Evolutionary conservation across 2,888 invertebrate species (phyloP), one percentile per base, ranked within the genome.

Genomic region (Zygaena filipendulae): DNA sequence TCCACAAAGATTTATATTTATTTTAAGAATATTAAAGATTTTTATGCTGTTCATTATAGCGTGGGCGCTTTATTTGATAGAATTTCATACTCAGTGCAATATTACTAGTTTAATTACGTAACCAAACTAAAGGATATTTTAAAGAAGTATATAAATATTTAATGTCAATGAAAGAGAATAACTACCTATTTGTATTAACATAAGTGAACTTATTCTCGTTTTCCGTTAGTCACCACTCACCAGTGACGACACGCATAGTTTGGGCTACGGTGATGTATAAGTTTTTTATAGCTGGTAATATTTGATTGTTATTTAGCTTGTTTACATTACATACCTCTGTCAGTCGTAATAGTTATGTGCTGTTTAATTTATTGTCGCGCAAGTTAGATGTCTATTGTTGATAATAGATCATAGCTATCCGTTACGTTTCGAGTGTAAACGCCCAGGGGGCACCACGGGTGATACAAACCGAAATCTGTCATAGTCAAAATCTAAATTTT

Each of bases 21-120:
- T 72, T 74, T 72, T 71, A 72, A 66, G 62, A 43, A 50, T 60
- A 36, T 32, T 35, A 30, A 29, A 16, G 7, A 16, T 16, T 16
- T 16, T 48, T 54, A 49, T 62, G 59, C 58, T 56, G 59, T 64
- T 64, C 57, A 54, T 51, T 58, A 52, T 63, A 56, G 55, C 49
- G 77, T 75, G 81, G 77, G 79, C 79, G 71, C 80, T 77, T 79
- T 67, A 77, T 79, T 80, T 79, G 62, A 74, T 77, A 72, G 72
- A 70, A 71, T 75, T 77, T 79, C 80, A 80, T 81, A 81, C 80
- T 80, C 81, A 81, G 81, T 81, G 81, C 81, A 81, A 81, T 81
- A 81, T 81, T 79, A 77, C 81, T 81, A 81, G 81, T 81, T 81
- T 79, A 79, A 79, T 81, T 71, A 79, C 77, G 80, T 81, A 81